Conservation (phyloP, 2,888 invertebrate genomes). For the Hydriomena furcata region DNA sequence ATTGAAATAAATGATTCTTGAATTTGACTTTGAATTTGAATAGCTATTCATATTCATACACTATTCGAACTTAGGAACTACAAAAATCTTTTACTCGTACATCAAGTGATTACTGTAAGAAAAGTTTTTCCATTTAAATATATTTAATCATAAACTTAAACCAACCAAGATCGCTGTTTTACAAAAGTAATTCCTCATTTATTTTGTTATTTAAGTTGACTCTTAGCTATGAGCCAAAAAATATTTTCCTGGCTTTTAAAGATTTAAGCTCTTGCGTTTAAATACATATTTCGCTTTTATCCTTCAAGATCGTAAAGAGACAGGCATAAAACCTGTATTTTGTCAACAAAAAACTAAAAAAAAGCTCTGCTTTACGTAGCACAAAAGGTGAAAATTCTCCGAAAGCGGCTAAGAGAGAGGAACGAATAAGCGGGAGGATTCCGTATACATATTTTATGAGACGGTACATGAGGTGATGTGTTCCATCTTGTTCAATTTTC, state of each 20-base stretch:
- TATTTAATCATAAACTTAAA: too few species aligned
- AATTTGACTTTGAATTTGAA: too few species aligned
- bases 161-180: too few species aligned
- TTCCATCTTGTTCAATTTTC: constrained; percentile 36
- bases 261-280: constrained; percentile 4
- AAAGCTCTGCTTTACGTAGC: constrained; percentile 38
- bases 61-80: too few species aligned
- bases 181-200: too few species aligned
- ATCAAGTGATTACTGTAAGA: too few species aligned
- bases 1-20: too few species aligned
- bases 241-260: neutral
- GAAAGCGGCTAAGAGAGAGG: constrained; percentile 32
- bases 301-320: constrained; percentile 18
- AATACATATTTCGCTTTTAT: constrained; percentile 15
- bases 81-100: too few species aligned
- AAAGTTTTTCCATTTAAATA: too few species aligned
- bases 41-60: too few species aligned
- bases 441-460: constrained; percentile 50
- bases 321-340: constrained; percentile 41
- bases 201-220: too few species aligned
- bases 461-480: constrained; percentile 39
- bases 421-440: constrained; percentile 32
- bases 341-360: constrained; percentile 48
- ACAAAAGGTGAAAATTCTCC: constrained; percentile 50
- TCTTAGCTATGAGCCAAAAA: too few species aligned